phyloP scores from a whole-genome alignment of 2,797 vertebrate genomes.

The Sciaenops ocellatus region DNA sequence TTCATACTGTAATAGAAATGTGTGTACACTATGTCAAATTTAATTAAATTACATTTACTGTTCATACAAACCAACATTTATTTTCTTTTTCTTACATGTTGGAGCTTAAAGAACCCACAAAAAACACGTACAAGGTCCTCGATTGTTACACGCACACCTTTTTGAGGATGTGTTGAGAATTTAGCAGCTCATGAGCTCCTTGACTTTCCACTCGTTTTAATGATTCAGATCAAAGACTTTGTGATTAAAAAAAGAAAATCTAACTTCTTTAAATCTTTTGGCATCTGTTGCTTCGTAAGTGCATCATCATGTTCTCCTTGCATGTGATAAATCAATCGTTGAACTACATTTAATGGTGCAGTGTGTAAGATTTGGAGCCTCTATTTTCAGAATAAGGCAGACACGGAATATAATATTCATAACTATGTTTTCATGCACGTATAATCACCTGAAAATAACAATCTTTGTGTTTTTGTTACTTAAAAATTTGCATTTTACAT shows the following conservation, averaged over 20 bases:
- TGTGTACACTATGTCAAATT: no score
- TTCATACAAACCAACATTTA: neutral
- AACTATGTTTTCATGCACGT: no score
- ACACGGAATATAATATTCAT: no score
- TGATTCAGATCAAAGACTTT: neutral
- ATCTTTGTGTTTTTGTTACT: no score
- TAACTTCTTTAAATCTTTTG: neutral
- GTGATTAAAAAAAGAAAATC: neutral
- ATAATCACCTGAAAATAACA: no score
- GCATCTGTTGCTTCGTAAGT: neutral
- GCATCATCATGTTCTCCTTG: neutral
- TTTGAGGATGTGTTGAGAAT: neutral
- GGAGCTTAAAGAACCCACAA: neutral
- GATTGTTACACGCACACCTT: neutral
- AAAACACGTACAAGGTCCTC: neutral
- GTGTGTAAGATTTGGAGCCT: no score
- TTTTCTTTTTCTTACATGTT: neutral
- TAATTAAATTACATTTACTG: neutral
- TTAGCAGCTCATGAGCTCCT: neutral
- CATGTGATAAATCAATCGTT: neutral
- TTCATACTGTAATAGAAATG: neutral
- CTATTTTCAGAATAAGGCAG: no score
- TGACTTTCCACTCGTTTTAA: neutral
- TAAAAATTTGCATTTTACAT: no score
- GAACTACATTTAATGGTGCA: neutral